A percentile compares a stretch with the other conserved stretches of the same genome.
Evolutionary conservation across 2,797 vertebrate species (phyloP).

Genomic region (Rhynchonycteris naso): DNA sequence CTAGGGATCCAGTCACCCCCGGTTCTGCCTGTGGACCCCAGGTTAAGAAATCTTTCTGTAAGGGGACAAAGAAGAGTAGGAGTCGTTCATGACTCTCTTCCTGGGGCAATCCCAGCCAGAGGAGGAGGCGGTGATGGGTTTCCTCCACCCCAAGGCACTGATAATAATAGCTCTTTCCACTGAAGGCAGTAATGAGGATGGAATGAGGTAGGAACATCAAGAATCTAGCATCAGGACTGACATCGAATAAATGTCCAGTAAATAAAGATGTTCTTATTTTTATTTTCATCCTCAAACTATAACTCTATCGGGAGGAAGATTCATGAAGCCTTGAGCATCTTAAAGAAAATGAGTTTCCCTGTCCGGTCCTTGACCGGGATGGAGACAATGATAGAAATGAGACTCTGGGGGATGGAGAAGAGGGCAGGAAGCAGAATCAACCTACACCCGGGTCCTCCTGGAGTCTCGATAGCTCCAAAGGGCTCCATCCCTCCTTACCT

Average conservation of each 20-base stretch:
- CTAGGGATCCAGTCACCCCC: not conserved
- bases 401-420: not conserved
- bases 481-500: conserved; percentile 62
- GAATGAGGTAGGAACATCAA: not conserved
- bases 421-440: not conserved
- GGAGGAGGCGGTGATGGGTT: not conserved
- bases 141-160: not conserved
- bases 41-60: not conserved
- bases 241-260: not conserved
- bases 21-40: not conserved
- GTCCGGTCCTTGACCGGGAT: not conserved
- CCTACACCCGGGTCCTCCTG: too few relatives aligned
- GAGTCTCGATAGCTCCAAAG: not conserved
- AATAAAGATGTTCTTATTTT: not conserved
- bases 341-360: not conserved
- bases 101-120: not conserved
- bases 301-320: not conserved
- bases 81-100: not conserved
- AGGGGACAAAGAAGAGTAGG: not conserved
- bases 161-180: not conserved
- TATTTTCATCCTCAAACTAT: not conserved
- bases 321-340: not conserved
- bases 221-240: not conserved
- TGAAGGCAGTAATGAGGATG: not conserved
- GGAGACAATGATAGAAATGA: not conserved